Evolutionary conservation across 2,888 invertebrate genomes (phyloP), one percentile per base, ranked within the genome.

Genomic region (Lasioglossum malachurum): DNA sequence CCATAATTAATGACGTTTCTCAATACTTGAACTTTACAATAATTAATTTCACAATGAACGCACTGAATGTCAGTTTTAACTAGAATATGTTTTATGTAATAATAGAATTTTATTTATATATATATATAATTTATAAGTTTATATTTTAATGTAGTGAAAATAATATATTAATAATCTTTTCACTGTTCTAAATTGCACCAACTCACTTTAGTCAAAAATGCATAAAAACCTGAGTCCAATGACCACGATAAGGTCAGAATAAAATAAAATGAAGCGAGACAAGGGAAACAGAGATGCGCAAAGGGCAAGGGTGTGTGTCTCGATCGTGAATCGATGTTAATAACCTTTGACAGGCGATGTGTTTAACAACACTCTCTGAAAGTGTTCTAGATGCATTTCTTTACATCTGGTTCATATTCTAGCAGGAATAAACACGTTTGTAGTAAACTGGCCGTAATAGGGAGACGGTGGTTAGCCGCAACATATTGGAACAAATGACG

Each of bases 401-500:
- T 38, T 19, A 19, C 23, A 38, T 41, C 71, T 38, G 12, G 41
- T 71, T 35, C 49, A 49, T 23, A 14, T 49, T 31, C 19, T 49
- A 31, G 31, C 27, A 57, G 49, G 38, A 16, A 46, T 46, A 53
- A 82, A 74, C 35, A 16, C 35, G 44, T 16, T 60, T 27, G 16
- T 14, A 46, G 53, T 27, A 69, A 57, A 82, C 82, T 71, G 75
- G 75, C 71, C 46, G 80, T 83, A 83, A 83, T 27, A 72, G 73
- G 67, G 76, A 80, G 49, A 4, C 69, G 71, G 64, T 19, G 85
- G 83, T 83, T 77, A 74, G 83, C 79, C 83, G 41, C 78, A 83
- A 77, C 72, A 77, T 84, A 83, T 80, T 72, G 86, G 83, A 77
- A 86, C 77, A 86, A 84, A 81, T 64, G 72, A 80, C 64, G 77